Conservation (phyloP, 2,888 invertebrate species). For the Schizotus pectinicornis region DNA sequence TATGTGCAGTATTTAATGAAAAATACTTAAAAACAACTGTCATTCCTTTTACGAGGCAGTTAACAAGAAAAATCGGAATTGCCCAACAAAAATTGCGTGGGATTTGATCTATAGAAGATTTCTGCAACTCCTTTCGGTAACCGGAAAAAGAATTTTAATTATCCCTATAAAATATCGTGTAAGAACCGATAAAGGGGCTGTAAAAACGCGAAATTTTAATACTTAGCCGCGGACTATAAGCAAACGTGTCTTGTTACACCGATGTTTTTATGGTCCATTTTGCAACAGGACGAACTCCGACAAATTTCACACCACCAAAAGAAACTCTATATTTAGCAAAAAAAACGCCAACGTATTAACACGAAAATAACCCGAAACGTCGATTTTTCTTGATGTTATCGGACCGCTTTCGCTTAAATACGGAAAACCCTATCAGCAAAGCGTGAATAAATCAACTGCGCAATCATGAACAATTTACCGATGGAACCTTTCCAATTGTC, state of each 20-base stretch:
- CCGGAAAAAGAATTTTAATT: constrained; percentile 10
- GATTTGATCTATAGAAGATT: constrained; percentile 1
- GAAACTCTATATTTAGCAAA: constrained; percentile 18
- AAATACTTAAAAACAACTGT: constrained; percentile 5
- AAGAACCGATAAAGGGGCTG: constrained; percentile 4
- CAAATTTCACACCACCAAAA: constrained; percentile 20
- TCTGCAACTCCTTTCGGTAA: constrained; percentile 3
- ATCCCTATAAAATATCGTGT: constrained; percentile 18
- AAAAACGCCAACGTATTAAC: neutral
- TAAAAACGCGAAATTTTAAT: constrained; percentile 14
- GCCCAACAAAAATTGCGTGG: neutral
- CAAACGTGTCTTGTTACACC: constrained; percentile 28
- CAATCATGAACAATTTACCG: no score
- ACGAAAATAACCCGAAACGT: no score
- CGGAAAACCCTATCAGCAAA: no score
- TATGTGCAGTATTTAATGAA: neutral
- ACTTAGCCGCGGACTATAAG: constrained; percentile 21
- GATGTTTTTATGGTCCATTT: constrained; percentile 32
- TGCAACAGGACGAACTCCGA: constrained; percentile 23
- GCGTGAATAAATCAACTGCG: no score
- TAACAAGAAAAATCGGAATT: constrained; percentile 10
- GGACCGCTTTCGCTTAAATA: no score
- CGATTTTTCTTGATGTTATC: no score
- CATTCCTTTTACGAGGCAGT: constrained; percentile 8
- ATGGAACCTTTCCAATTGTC: no score